phyloP scores from a whole-genome alignment of 1,140 invertebrate genomes.

The Euglossa dilemma region DNA sequence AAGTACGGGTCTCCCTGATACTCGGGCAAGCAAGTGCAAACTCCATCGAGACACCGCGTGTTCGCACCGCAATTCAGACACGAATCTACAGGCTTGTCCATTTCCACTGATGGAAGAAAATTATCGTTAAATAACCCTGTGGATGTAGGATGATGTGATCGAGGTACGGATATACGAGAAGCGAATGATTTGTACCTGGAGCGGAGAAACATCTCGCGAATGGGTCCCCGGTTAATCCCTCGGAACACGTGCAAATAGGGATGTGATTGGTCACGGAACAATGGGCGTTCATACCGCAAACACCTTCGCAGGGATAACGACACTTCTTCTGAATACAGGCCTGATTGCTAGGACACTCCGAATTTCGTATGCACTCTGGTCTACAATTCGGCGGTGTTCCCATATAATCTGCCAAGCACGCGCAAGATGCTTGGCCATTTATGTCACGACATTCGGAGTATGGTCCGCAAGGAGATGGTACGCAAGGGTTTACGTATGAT shows the following conservation, averaged over 20 bases:
- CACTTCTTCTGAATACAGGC: slow-evolving; percentile 86
- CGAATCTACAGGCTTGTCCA: slow-evolving; percentile 52
- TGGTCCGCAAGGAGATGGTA: slow-evolving; percentile 87
- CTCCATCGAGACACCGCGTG: slow-evolving; percentile 86
- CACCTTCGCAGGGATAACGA: slow-evolving; percentile 87
- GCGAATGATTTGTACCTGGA: slow-evolving; percentile 6
- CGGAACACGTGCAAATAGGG: slow-evolving; percentile 83
- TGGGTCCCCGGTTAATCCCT: slow-evolving; percentile 83
- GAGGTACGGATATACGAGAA: background rate
- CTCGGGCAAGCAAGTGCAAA: slow-evolving; percentile 88
- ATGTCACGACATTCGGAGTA: slow-evolving; percentile 88
- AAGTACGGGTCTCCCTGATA: slow-evolving; percentile 83
- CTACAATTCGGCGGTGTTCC: slow-evolving; percentile 17
- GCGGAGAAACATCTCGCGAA: slow-evolving; percentile 81
- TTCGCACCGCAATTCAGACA: slow-evolving; percentile 86
- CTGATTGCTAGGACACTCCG: slow-evolving; percentile 69
- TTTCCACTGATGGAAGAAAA: background rate
- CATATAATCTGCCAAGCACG: slow-evolving; percentile 78
- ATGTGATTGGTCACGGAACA: slow-evolving; percentile 89
- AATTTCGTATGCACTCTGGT: slow-evolving; percentile 21
- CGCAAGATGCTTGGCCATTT: slow-evolving; percentile 88
- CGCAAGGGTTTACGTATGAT: slow-evolving; percentile 78
- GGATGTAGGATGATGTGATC: background rate
- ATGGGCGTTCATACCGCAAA: slow-evolving; percentile 87
- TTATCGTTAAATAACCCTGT: background rate